Conservation (phyloP, 2,113 vertebrate genomes). For the Platycercus adscitus region DNA sequence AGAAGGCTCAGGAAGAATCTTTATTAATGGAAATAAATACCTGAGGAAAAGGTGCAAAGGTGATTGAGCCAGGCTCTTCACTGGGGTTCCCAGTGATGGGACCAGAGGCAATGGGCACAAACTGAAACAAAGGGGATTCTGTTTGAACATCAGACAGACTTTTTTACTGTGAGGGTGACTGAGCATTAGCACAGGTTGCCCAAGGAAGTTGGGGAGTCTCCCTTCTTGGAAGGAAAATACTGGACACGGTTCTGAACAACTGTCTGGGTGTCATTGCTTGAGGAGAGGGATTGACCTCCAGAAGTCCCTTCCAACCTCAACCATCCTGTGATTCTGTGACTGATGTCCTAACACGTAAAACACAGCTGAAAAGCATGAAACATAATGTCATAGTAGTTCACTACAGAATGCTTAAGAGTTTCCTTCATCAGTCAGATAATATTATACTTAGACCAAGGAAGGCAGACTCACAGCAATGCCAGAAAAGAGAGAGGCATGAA, state of each 20-base stretch:
- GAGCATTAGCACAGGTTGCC: not conserved
- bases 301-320: not conserved
- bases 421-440: not conserved
- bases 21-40: not conserved
- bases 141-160: not conserved
- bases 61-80: not conserved
- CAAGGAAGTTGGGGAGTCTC: not conserved
- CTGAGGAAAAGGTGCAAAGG: not conserved
- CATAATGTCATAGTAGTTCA: accelerated
- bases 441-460: not conserved
- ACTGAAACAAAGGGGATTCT: not conserved
- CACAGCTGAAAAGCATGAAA: not conserved
- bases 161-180: not conserved
- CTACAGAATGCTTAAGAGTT: not conserved
- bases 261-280: not conserved
- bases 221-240: not conserved
- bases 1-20: not conserved
- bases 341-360: not conserved
- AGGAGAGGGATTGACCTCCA: accelerated
- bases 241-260: accelerated
- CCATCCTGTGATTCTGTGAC: not conserved
- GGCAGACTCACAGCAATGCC: not conserved
- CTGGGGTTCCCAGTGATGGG: too few species aligned
- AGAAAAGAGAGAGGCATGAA: not conserved
- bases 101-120: not conserved